A percentile compares a stretch with the other conserved stretches of the same genome.
These are phyloP conservation scores for Hydrozoanthus gracilis DNA, from an alignment of 92 coral and sea anemone genomes.

Conservation along the genomic window DNA sequence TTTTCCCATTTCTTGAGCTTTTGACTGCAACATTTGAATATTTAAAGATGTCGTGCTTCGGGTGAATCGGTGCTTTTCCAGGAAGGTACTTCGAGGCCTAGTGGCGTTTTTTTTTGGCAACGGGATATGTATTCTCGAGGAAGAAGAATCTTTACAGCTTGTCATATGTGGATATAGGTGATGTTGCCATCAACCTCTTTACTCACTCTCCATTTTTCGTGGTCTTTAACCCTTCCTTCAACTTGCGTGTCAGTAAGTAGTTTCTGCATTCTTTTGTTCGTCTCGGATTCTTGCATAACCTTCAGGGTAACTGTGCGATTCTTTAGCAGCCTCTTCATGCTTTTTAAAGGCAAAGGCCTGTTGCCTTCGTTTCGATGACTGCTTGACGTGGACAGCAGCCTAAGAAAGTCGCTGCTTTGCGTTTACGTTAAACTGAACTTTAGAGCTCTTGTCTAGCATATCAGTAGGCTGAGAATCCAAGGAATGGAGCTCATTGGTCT, in stretches of 20 bases:
- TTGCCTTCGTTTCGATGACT: not conserved
- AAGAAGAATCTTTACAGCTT: slow-evolving; percentile 49
- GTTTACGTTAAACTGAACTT: not conserved
- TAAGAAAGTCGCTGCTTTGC: not conserved
- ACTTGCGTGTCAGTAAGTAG: not conserved
- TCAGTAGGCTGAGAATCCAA: not conserved
- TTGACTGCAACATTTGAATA: slow-evolving; percentile 53
- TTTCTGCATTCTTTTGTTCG: not conserved
- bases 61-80: slow-evolving; percentile 59
- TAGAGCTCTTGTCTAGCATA: not conserved
- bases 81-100: slow-evolving; percentile 66
- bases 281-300: not conserved
- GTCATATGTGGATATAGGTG: slow-evolving; percentile 36
- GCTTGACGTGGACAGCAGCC: not conserved
- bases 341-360: not conserved
- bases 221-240: not conserved
- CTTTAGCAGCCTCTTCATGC: not conserved
- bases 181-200: slow-evolving; percentile 7
- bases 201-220: slow-evolving; percentile 28
- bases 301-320: not conserved
- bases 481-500: not conserved
- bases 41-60: slow-evolving; percentile 61
- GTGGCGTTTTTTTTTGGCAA: slow-evolving; percentile 55
- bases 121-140: slow-evolving; percentile 58
- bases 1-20: slow-evolving; percentile 1